phyloP scores from a whole-genome alignment of 2,888 invertebrate species.

The Chalcis sispes region DNA sequence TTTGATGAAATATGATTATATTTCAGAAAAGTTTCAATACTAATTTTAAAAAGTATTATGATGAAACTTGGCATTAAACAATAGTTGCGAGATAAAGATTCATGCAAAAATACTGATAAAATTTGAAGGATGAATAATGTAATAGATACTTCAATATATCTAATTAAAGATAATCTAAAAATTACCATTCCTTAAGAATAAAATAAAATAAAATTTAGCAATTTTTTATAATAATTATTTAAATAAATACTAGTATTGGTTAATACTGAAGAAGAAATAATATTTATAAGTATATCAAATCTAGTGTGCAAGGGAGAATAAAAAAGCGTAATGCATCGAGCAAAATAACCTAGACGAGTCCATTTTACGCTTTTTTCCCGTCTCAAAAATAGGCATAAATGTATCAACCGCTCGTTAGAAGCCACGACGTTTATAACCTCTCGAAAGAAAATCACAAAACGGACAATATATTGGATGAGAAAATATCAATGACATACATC shows the following conservation, averaged over 20 bases:
- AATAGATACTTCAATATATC: too few species aligned
- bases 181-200: too few species aligned
- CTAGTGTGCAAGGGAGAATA: background rate
- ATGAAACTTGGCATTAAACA: too few species aligned
- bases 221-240: too few species aligned
- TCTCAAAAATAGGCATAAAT: slow-evolving; percentile 40
- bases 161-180: too few species aligned
- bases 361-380: slow-evolving; percentile 46
- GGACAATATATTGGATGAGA: background rate
- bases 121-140: too few species aligned
- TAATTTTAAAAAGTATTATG: background rate
- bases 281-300: too few species aligned
- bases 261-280: too few species aligned
- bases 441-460: background rate
- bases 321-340: slow-evolving; percentile 4
- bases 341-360: slow-evolving; percentile 49
- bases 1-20: too few species aligned
- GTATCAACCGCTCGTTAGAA: background rate
- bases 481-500: too few species aligned
- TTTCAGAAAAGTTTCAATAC: background rate
- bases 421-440: background rate
- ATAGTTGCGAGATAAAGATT: background rate
- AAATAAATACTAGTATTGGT: too few species aligned
- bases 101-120: background rate
- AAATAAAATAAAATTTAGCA: too few species aligned